Percentiles rank a stretch among this genome's conserved stretches.
These are phyloP conservation scores for Dynastes tityus DNA, from an alignment of 2,888 invertebrate species.

Conservation along the genomic window DNA sequence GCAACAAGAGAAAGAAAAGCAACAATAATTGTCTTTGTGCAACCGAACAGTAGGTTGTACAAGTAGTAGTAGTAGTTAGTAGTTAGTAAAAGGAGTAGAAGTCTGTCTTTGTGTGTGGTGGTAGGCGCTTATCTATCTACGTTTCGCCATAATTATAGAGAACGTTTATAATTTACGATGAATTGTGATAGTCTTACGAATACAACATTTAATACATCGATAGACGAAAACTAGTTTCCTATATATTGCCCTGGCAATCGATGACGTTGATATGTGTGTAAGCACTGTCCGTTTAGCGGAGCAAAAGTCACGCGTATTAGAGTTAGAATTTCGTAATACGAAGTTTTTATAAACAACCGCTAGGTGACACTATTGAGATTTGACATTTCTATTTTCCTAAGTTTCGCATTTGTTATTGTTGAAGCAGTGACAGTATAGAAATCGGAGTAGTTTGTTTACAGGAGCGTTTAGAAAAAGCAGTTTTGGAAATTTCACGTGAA, in stretches of 20 bases:
- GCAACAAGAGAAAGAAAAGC: conserved; percentile 19
- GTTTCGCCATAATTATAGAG: conserved; percentile 44
- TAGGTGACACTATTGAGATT: no score
- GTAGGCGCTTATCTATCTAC: conserved; percentile 31
- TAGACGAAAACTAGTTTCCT: conserved; percentile 17
- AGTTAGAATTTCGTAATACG: neutral
- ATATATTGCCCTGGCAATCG: neutral
- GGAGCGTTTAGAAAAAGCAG: no score
- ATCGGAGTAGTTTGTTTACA: no score
- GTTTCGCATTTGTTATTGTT: no score
- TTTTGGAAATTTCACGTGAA: no score
- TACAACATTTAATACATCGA: conserved; percentile 21
- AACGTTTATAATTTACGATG: conserved; percentile 42
- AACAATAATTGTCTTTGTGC: conserved; percentile 47
- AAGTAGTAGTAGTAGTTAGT: neutral
- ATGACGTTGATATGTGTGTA: neutral
- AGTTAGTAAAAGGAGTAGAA: neutral
- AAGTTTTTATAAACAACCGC: no score
- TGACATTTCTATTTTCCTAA: no score
- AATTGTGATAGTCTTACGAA: conserved; percentile 36
- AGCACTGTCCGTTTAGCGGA: neutral
- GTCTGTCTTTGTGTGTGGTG: neutral
- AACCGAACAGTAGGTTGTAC: conserved; percentile 44
- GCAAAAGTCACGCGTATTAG: neutral
- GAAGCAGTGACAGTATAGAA: no score